A percentile compares a stretch with the other conserved stretches of the same genome.
These are phyloP conservation scores for Porites australiensis DNA, from an alignment of 64 coral and sea anemone genomes.

Conservation along the genomic window DNA sequence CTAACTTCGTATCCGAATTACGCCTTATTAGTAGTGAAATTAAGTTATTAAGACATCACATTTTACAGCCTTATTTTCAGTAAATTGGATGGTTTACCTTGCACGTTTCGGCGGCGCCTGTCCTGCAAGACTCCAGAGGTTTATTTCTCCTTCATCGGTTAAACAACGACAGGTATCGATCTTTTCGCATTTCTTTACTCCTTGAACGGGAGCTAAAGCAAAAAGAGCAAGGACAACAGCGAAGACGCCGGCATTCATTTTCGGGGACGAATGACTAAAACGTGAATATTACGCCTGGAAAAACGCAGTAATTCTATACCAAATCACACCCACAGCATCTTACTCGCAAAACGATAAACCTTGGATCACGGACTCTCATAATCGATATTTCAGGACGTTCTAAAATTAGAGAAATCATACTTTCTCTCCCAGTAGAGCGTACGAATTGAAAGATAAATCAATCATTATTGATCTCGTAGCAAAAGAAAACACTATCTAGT, in stretches of 20 bases:
- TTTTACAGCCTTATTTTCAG: no score
- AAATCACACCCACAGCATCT: not conserved
- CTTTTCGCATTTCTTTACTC: conserved; percentile 74
- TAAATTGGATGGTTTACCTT: not conserved
- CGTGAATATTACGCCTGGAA: not conserved
- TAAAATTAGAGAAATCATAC: no score
- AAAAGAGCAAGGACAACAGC: not conserved
- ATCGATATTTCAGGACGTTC: not conserved
- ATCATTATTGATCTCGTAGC: no score
- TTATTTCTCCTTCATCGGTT: conserved; percentile 87
- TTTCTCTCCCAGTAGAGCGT: no score
- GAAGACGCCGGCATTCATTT: not conserved
- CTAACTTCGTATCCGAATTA: no score
- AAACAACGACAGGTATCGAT: conserved; percentile 80
- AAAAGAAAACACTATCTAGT: no score
- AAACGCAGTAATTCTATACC: not conserved
- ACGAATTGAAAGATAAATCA: no score
- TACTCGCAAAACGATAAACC: not conserved
- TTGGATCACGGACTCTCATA: not conserved
- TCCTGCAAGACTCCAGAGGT: conserved; percentile 84
- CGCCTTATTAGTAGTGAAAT: no score
- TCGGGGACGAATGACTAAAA: not conserved
- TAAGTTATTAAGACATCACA: no score
- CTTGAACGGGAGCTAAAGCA: conserved; percentile 4
- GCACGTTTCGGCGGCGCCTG: conserved; percentile 3